Percentiles rank a stretch among this genome's conserved stretches.
These are phyloP conservation scores for Harpagoxenus sublaevis DNA, from an alignment of 2,888 invertebrate species.

Conservation along the genomic window DNA sequence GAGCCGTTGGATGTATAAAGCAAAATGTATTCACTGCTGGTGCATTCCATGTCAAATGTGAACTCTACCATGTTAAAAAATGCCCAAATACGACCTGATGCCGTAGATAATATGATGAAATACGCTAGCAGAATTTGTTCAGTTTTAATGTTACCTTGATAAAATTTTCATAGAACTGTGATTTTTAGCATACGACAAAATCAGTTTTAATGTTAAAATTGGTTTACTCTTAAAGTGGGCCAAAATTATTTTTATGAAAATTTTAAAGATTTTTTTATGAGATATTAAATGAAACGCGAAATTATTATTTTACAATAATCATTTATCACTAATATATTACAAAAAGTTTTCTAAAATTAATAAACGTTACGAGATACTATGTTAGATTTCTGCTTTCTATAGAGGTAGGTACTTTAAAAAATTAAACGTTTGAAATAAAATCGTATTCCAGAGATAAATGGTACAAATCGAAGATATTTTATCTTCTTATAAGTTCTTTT, in stretches of 20 bases:
- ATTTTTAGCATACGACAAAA: neutral
- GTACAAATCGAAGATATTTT: slow-evolving; percentile 4
- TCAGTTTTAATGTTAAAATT: too few species aligned
- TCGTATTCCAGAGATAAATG: neutral
- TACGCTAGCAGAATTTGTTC: slow-evolving; percentile 11
- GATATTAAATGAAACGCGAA: neutral
- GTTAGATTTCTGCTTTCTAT: neutral
- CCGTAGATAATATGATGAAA: neutral
- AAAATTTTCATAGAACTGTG: neutral
- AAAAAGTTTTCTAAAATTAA: neutral
- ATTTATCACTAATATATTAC: too few species aligned
- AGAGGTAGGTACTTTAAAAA: neutral
- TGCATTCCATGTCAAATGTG: slow-evolving; percentile 23
- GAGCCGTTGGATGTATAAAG: slow-evolving; percentile 25
- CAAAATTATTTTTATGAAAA: neutral
- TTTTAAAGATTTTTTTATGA: neutral
- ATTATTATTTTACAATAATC: neutral
- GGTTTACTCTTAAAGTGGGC: neutral
- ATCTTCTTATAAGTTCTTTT: neutral
- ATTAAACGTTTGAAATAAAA: neutral
- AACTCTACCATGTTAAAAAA: slow-evolving; percentile 13
- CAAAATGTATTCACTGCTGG: slow-evolving; percentile 2
- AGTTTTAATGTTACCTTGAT: neutral
- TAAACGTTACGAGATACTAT: neutral
- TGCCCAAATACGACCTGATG: neutral